Evolutionary conservation across 2,113 vertebrate species (phyloP).

Genomic region (Hippocampus guttulatus): DNA sequence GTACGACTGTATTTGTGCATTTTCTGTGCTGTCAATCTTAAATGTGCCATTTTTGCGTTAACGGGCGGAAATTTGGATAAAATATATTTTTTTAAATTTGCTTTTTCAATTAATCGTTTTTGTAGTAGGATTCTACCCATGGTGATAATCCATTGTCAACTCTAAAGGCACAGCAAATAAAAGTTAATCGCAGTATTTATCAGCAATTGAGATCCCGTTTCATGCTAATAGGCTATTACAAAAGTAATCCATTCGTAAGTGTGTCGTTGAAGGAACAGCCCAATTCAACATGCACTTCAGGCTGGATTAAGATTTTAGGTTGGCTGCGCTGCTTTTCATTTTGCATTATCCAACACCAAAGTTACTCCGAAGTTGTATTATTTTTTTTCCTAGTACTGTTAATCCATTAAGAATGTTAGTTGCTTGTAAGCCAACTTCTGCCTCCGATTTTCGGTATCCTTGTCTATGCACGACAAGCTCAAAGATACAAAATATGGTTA

Average conservation of each 20-base stretch:
- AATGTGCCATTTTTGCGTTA: too few relatives aligned
- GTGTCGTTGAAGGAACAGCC: neutral
- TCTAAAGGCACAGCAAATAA: too few relatives aligned
- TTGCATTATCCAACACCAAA: slow-evolving; percentile 30
- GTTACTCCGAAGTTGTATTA: slow-evolving; percentile 17
- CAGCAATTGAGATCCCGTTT: neutral
- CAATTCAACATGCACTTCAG: neutral
- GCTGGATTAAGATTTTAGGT: neutral
- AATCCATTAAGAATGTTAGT: neutral
- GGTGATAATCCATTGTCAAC: too few relatives aligned
- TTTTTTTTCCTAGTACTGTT: neutral
- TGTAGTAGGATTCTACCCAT: too few relatives aligned
- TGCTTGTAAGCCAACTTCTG: neutral
- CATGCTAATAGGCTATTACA: neutral
- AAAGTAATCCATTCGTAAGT: neutral
- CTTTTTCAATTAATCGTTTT: too few relatives aligned
- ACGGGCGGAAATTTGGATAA: too few relatives aligned
- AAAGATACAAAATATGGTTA: slow-evolving; percentile 18
- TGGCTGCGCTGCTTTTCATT: slow-evolving; percentile 14
- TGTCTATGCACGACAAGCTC: slow-evolving; percentile 1
- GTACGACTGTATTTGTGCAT: too few relatives aligned
- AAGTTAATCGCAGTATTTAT: too few relatives aligned
- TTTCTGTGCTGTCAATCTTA: too few relatives aligned
- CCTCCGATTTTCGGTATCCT: neutral
- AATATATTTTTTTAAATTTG: too few relatives aligned